Conservation (phyloP, 2,113 vertebrate species). For the Neopipo cinnamomea region DNA sequence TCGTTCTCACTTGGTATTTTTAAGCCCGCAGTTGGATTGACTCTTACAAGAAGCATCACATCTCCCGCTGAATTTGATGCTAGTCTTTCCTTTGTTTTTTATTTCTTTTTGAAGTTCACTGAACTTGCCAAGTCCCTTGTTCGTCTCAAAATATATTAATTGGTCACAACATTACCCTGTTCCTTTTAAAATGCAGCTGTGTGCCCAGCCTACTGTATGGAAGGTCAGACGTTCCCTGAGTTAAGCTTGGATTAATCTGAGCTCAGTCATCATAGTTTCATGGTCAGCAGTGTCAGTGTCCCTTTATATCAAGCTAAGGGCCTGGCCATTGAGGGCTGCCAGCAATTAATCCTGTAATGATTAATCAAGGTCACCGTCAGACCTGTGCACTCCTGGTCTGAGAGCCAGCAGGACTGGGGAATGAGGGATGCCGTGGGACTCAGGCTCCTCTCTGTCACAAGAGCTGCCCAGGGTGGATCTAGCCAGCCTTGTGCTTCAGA, state of each 20-base stretch:
- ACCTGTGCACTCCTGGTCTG: background rate
- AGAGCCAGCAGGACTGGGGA: background rate
- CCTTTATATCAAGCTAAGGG: background rate
- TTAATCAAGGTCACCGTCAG: slow-evolving; percentile 7
- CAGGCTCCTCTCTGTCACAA: background rate
- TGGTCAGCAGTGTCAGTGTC: background rate
- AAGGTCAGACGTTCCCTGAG: background rate
- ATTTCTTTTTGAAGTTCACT: background rate
- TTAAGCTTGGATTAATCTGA: background rate
- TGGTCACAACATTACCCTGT: background rate
- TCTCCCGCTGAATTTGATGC: background rate
- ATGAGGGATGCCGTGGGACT: background rate
- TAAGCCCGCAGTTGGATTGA: background rate
- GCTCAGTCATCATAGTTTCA: background rate
- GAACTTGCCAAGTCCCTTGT: background rate
- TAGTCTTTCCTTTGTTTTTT: background rate
- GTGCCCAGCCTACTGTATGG: background rate
- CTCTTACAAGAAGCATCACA: background rate
- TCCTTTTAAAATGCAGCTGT: background rate
- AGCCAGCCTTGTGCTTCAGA: background rate
- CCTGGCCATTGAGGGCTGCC: background rate
- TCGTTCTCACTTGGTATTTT: background rate
- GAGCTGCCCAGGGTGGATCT: background rate
- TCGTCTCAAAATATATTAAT: background rate
- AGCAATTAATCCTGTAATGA: background rate